Base-by-base conservation (phyloP, 2,888 invertebrate genomes). In the Andrena flavipes region DNA sequence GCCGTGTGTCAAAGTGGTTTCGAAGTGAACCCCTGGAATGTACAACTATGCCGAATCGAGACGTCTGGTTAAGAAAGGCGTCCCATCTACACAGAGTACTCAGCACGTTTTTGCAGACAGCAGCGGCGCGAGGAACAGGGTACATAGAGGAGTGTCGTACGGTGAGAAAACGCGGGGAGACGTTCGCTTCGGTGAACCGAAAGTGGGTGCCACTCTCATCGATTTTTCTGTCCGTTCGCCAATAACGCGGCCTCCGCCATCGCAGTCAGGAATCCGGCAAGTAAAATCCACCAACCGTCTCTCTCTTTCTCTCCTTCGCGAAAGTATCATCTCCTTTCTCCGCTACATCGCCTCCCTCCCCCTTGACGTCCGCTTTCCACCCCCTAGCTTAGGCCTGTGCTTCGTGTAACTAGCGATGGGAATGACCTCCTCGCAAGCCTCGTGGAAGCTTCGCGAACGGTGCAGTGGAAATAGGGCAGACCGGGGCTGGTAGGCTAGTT, bases 161-260 rank as follows among this genome's bases (percentile, higher is more conserved):
- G 67, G 83, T 54, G 80, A 88, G 87, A 90, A 87, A 87, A 88
- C 84, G 87, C 78, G 77, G 77, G 65, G 86, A 85, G 77, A 85
- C 80, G 80, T 82, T 83, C 82, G 84, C 69, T 84, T 73, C 80
- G 81, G 54, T 81, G 85, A 86, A 84, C 76, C 88, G 84, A 87
- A 86, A 85, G 82, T 76, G 82, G 82, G 84, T 88, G 84, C 84
- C 82, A 82, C 82, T 80, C 81, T 84, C 88, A 92, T 92, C 90
- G 92, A 92, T 92, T 92, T 93, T 92, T 91, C 90, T 90, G 89
- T 91, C 92, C 88, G 87, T 88, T 92, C 90, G 76, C 91, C 92
- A 91, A 92, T 92, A 92, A 91, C 89, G 90, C 87, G 87, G 84
- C 77, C 71, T 62, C 84, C 73, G 76, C 78, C 84, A 74, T 76